Evolutionary conservation across 2,888 invertebrate species (phyloP).

Genomic region (Tolmerus cingulatus): DNA sequence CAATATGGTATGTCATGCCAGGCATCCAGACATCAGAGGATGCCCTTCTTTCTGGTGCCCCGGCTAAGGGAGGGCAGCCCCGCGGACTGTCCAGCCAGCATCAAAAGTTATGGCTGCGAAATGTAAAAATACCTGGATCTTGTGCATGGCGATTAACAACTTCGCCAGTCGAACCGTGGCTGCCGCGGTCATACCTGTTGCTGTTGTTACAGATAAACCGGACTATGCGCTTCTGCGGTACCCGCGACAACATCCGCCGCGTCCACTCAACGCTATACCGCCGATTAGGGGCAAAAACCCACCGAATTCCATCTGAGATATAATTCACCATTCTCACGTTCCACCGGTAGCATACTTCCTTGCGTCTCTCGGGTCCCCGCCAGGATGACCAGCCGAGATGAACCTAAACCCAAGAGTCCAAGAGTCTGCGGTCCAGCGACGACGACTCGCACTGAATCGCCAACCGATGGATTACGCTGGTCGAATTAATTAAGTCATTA

Average conservation of each 20-base stretch:
- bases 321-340: conserved; percentile 45
- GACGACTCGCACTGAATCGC: conserved; percentile 1
- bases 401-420: background rate
- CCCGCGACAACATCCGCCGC: background rate
- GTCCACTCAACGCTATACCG: background rate
- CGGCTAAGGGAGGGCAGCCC: background rate
- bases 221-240: background rate
- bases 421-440: background rate
- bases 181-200: background rate
- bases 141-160: conserved; percentile 35
- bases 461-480: conserved; percentile 34
- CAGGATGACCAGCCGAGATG: background rate
- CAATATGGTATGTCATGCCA: conserved; percentile 39
- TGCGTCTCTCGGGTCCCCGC: background rate
- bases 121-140: conserved; percentile 9
- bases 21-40: conserved; percentile 30
- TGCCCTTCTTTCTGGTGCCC: background rate
- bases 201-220: conserved; percentile 7
- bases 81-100: background rate
- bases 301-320: conserved; percentile 41
- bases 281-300: background rate
- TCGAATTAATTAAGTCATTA: conserved; percentile 44
- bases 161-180: background rate
- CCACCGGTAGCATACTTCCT: conserved; percentile 29
- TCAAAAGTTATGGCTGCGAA: conserved; percentile 28